Percentiles rank a stretch among this genome's conserved stretches.
Conservation (phyloP, 1,140 invertebrate genomes). For the Bombus picipes region DNA sequence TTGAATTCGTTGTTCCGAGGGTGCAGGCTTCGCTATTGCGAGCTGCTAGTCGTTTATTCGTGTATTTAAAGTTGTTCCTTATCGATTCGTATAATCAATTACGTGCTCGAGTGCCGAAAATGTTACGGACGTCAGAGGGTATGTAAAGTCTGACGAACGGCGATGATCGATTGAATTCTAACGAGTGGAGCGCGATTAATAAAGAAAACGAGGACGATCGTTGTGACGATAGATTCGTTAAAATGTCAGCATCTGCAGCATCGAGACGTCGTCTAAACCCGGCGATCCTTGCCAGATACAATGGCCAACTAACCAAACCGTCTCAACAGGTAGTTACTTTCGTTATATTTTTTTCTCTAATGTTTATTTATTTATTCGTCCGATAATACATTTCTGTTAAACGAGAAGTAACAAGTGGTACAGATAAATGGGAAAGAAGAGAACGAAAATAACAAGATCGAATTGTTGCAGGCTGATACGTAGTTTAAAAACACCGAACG, state of each 20-base stretch:
- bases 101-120: background rate
- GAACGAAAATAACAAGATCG: too few relatives aligned
- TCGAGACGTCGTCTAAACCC: slow-evolving; percentile 71
- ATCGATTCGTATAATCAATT: background rate
- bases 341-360: background rate
- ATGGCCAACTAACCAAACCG: slow-evolving; percentile 48
- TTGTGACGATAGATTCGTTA: slow-evolving; percentile 19
- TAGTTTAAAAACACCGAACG: too few relatives aligned
- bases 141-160: background rate
- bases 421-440: too few relatives aligned
- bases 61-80: background rate
- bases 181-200: slow-evolving; percentile 4
- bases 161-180: background rate
- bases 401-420: too few relatives aligned
- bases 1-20: background rate
- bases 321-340: slow-evolving; percentile 54
- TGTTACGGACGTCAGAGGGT: background rate
- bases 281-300: slow-evolving; percentile 72
- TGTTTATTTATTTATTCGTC: background rate
- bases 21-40: background rate
- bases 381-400: background rate
- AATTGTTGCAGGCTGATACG: too few relatives aligned
- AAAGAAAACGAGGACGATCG: slow-evolving; percentile 2
- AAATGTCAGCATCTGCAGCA: slow-evolving; percentile 58
- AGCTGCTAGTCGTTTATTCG: background rate